Base-by-base conservation (phyloP, 2,888 invertebrate genomes). In the Crossocerus cetratus region DNA sequence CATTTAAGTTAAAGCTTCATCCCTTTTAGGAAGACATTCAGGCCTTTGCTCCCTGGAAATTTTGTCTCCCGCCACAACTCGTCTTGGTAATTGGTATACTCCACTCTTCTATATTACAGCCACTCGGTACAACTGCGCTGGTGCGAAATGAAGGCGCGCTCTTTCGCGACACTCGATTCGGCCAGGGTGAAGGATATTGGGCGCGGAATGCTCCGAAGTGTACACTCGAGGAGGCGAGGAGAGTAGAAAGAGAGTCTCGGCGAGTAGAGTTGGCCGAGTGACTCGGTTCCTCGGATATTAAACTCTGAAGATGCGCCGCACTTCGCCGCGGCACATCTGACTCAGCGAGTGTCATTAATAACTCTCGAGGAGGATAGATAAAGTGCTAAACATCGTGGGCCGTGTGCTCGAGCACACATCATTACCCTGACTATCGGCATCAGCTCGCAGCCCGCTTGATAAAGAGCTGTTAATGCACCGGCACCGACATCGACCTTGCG, bases 301-400 rank as follows among this genome's bases (percentile, higher is more conserved):
- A 87, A 88, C 85, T 87, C 83, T 87, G 87, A 87, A 88, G 87
- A 85, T 84, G 81, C n/a, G n/a, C 81, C 80, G 74, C 78, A 76
- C 68, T 69, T 76, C 66, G 69, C 64, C 76, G 65, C 61, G 69
- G 80, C 73, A n/a, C n/a, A 78, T 84, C 84, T 85, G 87, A 87
- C 83, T 87, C 87, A 87, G 87, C 87, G 84, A 86, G 84, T 86
- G 86, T 87, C 87, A 87, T 87, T 87, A 87, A 87, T 87, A 87
- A 87, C 84, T 83, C n/a, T 82, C 72, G 78, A 86, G 81, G 77
- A 83, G 32, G 83, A 83, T 81, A 84, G 86, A 87, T 87, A 87
- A 86, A 87, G 86, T 85, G 84, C 79, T 86, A 86, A 87, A 87
- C 84, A 86, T 75, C 78, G 76, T 59, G 72, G 62, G 55, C 72